phyloP scores from a whole-genome alignment of 2,797 vertebrate genomes.

The Microchirus variegatus region DNA sequence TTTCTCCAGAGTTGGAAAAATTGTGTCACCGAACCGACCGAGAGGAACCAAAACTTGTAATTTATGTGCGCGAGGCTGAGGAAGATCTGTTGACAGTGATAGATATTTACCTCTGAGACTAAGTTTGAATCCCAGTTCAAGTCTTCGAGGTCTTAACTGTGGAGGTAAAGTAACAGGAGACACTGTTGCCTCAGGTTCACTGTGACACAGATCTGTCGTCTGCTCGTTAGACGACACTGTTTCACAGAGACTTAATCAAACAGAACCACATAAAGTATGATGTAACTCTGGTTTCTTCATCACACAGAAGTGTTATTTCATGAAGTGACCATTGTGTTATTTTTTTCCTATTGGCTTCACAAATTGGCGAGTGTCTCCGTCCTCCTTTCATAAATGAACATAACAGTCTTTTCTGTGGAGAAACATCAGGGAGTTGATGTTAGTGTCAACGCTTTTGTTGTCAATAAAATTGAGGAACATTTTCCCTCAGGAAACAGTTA shows the following conservation, averaged over 20 bases:
- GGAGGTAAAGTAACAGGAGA: slow-evolving; percentile 64
- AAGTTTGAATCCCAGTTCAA: slow-evolving; percentile 41
- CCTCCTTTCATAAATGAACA: slow-evolving; percentile 23
- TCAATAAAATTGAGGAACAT: slow-evolving; percentile 7
- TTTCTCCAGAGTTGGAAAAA: slow-evolving; percentile 20
- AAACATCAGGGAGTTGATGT: slow-evolving; percentile 4
- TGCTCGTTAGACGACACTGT: slow-evolving; percentile 24
- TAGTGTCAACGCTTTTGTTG: not conserved
- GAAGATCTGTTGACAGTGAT: slow-evolving; percentile 17
- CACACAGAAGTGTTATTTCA: not conserved
- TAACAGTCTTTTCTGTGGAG: slow-evolving; percentile 33
- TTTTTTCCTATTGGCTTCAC: slow-evolving; percentile 14
- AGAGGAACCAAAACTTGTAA: slow-evolving; percentile 25
- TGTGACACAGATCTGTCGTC: slow-evolving; percentile 70
- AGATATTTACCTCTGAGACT: slow-evolving; percentile 7
- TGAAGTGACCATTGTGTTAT: not conserved
- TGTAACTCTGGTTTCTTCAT: not conserved
- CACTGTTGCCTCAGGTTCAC: slow-evolving; percentile 70
- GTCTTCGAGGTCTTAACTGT: slow-evolving; percentile 44
- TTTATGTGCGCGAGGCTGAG: slow-evolving; percentile 19
- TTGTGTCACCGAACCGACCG: slow-evolving; percentile 25
- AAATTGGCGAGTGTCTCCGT: slow-evolving; percentile 2
- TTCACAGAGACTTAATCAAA: slow-evolving; percentile 2
- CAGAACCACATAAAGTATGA: not conserved
- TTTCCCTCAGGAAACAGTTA: slow-evolving; percentile 15